Evolutionary conservation across 2,113 vertebrate genomes (phyloP).

Genomic region (Anoplopoma fimbria): DNA sequence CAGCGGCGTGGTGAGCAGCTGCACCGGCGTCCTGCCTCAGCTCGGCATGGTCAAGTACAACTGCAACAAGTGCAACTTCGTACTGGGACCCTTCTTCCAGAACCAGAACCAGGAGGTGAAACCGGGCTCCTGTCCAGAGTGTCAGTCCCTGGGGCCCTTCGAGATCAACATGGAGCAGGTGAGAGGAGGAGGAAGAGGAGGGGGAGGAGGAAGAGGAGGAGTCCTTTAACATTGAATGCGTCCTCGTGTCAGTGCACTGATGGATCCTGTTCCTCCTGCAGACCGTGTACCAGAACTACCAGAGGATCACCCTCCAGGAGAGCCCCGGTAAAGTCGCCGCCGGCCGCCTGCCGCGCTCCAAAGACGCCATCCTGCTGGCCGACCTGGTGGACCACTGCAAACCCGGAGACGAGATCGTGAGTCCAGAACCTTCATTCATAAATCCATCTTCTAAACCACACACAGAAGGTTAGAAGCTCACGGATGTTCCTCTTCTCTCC

Average conservation of each 20-base stretch:
- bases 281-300: constrained; percentile 99
- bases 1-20: constrained; percentile 95
- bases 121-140: constrained; percentile 96
- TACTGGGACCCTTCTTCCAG: constrained; percentile 96
- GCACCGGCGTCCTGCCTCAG: constrained; percentile 95
- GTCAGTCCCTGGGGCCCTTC: constrained; percentile 94
- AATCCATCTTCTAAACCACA: too few species aligned
- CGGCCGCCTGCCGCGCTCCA: constrained; percentile 94
- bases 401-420: constrained; percentile 97
- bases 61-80: constrained; percentile 95
- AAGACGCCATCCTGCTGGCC: constrained; percentile 95
- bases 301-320: constrained; percentile 97
- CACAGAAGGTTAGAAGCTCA: too few species aligned
- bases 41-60: constrained; percentile 98
- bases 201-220: neutral
- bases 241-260: neutral
- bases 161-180: constrained; percentile 99
- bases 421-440: too few species aligned
- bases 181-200: neutral
- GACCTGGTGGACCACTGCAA: constrained; percentile 97
- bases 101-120: constrained; percentile 99
- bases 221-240: too few species aligned
- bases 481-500: too few species aligned
- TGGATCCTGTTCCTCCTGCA: constrained; percentile 58
- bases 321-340: constrained; percentile 96